Conservation (phyloP, 2,888 invertebrate genomes). For the Phanerotoma sp. region DNA sequence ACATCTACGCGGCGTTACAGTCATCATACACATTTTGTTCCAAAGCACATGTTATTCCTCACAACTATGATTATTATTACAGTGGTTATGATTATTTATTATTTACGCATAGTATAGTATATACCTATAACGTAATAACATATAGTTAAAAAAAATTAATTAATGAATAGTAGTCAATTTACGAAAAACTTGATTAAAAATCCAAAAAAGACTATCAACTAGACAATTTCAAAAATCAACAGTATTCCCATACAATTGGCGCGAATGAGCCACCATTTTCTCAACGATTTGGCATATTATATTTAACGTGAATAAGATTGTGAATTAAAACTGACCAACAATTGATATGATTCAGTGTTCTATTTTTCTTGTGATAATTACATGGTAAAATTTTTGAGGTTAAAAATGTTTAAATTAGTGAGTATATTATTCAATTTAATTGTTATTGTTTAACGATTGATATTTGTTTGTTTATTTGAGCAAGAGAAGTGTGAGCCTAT, state of each 20-base stretch:
- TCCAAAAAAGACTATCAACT: no score
- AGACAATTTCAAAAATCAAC: background rate
- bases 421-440: constrained; percentile 37
- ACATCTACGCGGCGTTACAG: background rate
- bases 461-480: constrained; percentile 36
- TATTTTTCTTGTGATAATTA: no score
- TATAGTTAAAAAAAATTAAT: background rate
- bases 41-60: no score
- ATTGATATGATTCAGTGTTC: constrained; percentile 26
- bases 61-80: no score
- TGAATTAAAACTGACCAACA: constrained; percentile 32
- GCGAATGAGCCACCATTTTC: constrained; percentile 54
- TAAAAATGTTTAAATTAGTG: no score
- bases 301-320: constrained; percentile 47
- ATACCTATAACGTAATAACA: background rate
- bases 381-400: no score
- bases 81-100: background rate
- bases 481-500: constrained; percentile 50
- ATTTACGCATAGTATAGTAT: background rate
- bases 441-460: constrained; percentile 25
- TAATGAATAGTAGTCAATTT: background rate
- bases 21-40: background rate
- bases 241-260: constrained; percentile 27
- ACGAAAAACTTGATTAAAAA: no score
- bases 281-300: constrained; percentile 43